Evolutionary conservation across 2,113 vertebrate genomes (phyloP).

Genomic region (Bubo scandiacus): DNA sequence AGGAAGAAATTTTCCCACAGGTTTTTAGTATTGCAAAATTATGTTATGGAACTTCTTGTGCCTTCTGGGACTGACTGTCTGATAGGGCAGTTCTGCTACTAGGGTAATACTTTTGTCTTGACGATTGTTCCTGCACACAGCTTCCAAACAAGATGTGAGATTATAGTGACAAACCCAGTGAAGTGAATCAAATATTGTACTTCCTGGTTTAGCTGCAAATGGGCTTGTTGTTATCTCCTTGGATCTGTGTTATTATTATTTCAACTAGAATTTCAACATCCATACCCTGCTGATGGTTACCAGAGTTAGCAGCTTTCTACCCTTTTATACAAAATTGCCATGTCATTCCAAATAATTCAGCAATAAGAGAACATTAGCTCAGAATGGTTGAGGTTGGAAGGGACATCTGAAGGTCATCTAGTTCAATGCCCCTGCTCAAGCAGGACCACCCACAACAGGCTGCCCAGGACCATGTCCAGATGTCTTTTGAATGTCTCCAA

Average conservation of each 20-base stretch:
- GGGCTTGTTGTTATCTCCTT: background rate
- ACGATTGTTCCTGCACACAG: background rate
- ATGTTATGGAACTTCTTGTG: background rate
- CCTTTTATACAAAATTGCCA: background rate
- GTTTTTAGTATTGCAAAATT: background rate
- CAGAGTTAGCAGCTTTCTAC: background rate
- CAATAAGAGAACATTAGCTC: background rate
- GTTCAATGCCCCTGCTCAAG: background rate
- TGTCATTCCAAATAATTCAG: constrained; percentile 18
- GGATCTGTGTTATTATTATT: background rate
- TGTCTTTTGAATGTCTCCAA: background rate
- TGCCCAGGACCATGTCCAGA: background rate
- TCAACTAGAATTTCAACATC: background rate
- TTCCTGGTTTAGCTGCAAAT: background rate
- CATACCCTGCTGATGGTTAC: background rate
- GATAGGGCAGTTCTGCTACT: background rate
- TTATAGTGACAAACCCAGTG: background rate
- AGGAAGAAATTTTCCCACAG: background rate
- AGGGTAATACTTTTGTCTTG: background rate
- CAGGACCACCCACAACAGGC: background rate
- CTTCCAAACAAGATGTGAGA: background rate
- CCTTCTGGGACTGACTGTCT: background rate
- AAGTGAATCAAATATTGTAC: background rate
- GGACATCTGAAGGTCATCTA: background rate
- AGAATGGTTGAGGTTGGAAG: background rate